Evolutionary conservation across 2,797 vertebrate genomes (phyloP).

Genomic region (Melanotaenia trifasciata): DNA sequence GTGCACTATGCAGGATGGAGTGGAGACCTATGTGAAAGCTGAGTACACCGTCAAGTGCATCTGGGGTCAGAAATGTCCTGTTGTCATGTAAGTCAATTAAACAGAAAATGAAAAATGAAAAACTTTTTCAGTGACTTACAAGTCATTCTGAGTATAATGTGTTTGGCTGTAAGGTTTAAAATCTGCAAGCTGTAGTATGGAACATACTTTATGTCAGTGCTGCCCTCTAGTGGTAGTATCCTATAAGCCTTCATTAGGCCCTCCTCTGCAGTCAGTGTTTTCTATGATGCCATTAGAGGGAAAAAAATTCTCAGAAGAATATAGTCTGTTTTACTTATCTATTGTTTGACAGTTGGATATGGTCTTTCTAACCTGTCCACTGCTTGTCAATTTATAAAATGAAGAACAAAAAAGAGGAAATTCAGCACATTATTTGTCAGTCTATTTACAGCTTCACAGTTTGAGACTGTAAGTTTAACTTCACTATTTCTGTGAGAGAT

Average conservation of each 20-base stretch:
- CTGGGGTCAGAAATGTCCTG: constrained; percentile 96
- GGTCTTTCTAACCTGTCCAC: no score
- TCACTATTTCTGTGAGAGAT: not conserved
- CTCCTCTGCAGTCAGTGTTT: not conserved
- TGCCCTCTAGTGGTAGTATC: constrained; percentile 74
- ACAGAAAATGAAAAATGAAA: not conserved
- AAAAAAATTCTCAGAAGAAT: no score
- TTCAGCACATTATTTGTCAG: not conserved
- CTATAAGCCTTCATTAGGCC: not conserved
- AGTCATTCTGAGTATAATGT: not conserved
- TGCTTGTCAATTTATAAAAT: not conserved
- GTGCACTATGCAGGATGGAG: constrained; percentile 92
- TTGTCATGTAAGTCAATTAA: constrained; percentile 88
- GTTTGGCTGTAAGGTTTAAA: not conserved
- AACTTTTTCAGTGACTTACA: not conserved
- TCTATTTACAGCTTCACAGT: not conserved
- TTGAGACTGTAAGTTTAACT: not conserved
- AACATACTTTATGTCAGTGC: constrained; percentile 24
- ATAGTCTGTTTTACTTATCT: no score
- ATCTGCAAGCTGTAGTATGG: not conserved
- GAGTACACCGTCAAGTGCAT: constrained; percentile 95
- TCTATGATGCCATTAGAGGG: not conserved
- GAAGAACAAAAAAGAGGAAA: not conserved
- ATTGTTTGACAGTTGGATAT: no score
- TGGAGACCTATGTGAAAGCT: constrained; percentile 90